Evolutionary conservation across 2,888 invertebrate species (phyloP), one percentile per base, ranked within the genome.

Genomic region (Deroplatys truncata): DNA sequence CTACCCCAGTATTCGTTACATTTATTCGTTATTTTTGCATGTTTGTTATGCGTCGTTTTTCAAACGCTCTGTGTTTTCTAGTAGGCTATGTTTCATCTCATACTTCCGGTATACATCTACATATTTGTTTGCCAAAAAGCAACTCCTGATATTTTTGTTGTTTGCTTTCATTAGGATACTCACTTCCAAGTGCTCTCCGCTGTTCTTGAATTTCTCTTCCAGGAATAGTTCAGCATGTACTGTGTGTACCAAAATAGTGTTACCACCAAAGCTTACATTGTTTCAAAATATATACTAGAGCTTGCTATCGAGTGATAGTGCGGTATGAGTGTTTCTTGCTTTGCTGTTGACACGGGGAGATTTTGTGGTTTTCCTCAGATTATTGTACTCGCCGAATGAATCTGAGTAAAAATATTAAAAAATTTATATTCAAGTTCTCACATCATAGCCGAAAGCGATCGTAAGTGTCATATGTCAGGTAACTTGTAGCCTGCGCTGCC

Each of bases 11-110:
- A 15, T 82, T 28, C 83, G 87, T 87, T 87, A 35, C 83, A 82
- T 87, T 87, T 87, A 87, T 87, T 87, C 87, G 15, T 87, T 87
- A 82, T 82, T 83, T 82, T 83, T 82, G 83, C 83, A 82, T 87
- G 43, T 83, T 87, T 87, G 56, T 87, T 83, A 35, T 87, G 82
- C 43, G n/a, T 31, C n/a, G 31, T 87, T 56, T 31, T 87, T 35
- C 82, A 82, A 29, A 82, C 31, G 15, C 20, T 86, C 28, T 82
- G 9, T 86, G 16, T 28, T 82, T 82, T 87, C 83, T 86, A 28
- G 16, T 72, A 82, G 13, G 28, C 87, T 35, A 13, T 31, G 15
- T 82, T 87, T 83, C 83, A 87, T 87, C n/a, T n/a, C 15, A 16
- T 82, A 15, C 83, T 87, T 87, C 83, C 87, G 87, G 43, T 83